Evolutionary conservation across 2,888 invertebrate genomes (phyloP).

Genomic region (Zygothrica quintamaculata): DNA sequence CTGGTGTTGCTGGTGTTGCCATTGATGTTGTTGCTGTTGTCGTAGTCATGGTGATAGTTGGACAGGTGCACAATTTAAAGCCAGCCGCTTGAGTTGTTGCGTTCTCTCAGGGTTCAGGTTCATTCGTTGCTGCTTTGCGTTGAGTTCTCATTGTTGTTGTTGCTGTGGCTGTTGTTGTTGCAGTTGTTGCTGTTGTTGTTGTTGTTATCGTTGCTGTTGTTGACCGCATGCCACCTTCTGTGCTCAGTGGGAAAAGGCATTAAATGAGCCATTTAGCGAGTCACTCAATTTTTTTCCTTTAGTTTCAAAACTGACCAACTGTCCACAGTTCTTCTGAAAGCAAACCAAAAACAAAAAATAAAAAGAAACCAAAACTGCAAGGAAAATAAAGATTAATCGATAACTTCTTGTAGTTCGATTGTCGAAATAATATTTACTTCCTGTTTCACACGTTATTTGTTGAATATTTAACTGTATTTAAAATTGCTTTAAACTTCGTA

Average conservation of each 20-base stretch:
- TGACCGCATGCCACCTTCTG: conserved; percentile 75
- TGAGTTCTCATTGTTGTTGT: conserved; percentile 24
- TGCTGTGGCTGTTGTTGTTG: conserved; percentile 29
- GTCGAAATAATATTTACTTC: conserved; percentile 21
- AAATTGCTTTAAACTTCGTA: no score
- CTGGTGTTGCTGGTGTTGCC: conserved; percentile 16
- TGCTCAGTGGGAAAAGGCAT: conserved; percentile 73
- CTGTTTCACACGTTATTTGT: conserved; percentile 22
- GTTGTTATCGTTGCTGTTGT: conserved; percentile 26
- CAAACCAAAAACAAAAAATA: neutral
- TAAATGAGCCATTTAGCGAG: conserved; percentile 80
- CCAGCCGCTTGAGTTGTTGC: conserved; percentile 70
- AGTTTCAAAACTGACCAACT: conserved; percentile 61
- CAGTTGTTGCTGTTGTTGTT: conserved; percentile 52
- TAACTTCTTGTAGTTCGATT: conserved; percentile 32
- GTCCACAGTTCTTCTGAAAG: conserved; percentile 26
- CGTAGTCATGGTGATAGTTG: conserved; percentile 81
- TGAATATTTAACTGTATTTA: no score
- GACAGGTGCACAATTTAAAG: conserved; percentile 82
- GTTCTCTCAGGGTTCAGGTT: conserved; percentile 49
- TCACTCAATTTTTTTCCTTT: conserved; percentile 66
- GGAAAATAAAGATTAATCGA: conserved; percentile 10
- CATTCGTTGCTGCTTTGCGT: conserved; percentile 74
- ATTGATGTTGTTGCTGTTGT: conserved; percentile 38
- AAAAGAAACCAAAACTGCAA: neutral